Percentiles rank a stretch among this genome's conserved stretches.
Conservation (phyloP, 2,797 vertebrate genomes). For the Scolopax rusticola region DNA sequence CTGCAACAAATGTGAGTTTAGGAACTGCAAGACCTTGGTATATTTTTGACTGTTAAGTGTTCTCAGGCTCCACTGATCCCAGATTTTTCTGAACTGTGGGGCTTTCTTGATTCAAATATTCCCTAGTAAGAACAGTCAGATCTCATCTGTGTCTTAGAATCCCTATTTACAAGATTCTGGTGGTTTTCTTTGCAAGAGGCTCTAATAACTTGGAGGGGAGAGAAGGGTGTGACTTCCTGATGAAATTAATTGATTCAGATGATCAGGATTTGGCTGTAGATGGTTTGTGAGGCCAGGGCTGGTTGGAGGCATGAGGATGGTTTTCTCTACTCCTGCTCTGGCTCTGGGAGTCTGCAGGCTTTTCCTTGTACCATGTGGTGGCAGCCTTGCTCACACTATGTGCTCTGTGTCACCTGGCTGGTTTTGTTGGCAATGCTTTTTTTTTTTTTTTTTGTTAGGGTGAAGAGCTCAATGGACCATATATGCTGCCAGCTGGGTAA, state of each 20-base stretch:
- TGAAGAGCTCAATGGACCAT: neutral
- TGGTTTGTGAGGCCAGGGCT: neutral
- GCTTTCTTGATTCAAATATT: neutral
- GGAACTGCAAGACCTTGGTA: neutral
- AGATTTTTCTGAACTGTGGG: neutral
- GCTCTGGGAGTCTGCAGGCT: neutral
- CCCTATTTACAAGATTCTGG: neutral
- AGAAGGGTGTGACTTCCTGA: neutral
- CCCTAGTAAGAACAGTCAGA: neutral
- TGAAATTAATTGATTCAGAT: neutral
- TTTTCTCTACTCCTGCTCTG: neutral
- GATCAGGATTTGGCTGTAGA: neutral
- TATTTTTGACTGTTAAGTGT: neutral
- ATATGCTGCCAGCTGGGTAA: neutral
- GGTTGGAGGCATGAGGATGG: neutral
- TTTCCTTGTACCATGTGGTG: neutral
- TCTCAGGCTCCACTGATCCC: neutral
- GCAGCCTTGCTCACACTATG: conserved; percentile 5
- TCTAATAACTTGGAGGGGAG: neutral
- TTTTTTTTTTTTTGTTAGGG: neutral
- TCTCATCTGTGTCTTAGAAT: neutral
- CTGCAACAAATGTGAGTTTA: fast-evolving
- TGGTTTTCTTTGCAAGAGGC: neutral
- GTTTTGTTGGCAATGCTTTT: neutral
- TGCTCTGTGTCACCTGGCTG: neutral